Base-by-base conservation (phyloP, 2,113 vertebrate species). In the Chrysochloris asiatica region DNA sequence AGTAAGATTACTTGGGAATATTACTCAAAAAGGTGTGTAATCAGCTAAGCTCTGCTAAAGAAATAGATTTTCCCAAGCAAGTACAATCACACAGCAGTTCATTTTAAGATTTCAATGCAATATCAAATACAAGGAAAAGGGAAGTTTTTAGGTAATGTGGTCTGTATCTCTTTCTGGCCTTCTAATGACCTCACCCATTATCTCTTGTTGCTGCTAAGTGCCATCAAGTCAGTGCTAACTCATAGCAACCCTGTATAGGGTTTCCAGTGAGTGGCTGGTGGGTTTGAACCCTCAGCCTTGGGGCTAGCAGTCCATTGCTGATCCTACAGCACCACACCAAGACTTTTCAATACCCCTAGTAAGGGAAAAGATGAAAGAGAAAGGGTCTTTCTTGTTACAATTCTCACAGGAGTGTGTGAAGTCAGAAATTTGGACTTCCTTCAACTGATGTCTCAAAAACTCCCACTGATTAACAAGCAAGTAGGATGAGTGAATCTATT, bases 71-170 rank as follows among this genome's bases (percentile, higher is more conserved):
- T 38, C n/a, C 94, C 82, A 95, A 89, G 67, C 93, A 87, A 89
- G 16, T 59, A 79, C 92, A 95, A 86, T 47, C 81, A 80, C 71
- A 43, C 41, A 94, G 87, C 88, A 93, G 76, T 93, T 92, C 93
- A 65, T 92, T 97, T 95, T 93, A 88, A 92, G 28, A 86, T 93
- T 92, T 97, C 91, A 94, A 93, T 79, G 79, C 28, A 96, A 90
- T 95, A 67, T 91, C 45, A 83, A 33, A 89, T 2, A 61, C 11
- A 71, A 0, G 48, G 43, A 81, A 95, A 90, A 21, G 65, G 45
- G 28, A 50, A 88, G 17, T 61, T 87, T 94, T 72, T 36, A 43
- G 79, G 7, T 19, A 56, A 56, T 63, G 45, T 56, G 50, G 19
- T 67, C 89, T 86, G 14, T 65, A 50, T 19, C 3, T 71, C 43